Conservation (phyloP, 2,888 invertebrate genomes). For the Halictus ligatus region DNA sequence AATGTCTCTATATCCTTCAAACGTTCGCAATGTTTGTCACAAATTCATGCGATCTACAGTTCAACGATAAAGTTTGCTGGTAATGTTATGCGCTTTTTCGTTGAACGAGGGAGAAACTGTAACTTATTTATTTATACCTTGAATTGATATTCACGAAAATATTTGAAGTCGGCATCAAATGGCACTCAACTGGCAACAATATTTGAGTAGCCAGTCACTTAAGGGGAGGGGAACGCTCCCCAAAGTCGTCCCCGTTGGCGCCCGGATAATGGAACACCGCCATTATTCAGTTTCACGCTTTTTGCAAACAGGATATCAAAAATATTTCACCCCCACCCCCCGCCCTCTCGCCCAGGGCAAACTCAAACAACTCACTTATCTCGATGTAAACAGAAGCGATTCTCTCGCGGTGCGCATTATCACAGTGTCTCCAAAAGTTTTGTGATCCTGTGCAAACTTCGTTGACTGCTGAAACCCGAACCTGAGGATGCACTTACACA, state of each 20-base stretch:
- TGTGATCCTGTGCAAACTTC: neutral
- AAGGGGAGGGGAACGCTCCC: neutral
- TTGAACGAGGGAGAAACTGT: neutral
- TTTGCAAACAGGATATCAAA: neutral
- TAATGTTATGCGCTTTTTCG: neutral
- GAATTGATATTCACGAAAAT: neutral
- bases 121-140: neutral
- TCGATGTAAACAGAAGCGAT: neutral
- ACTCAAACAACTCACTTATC: neutral
- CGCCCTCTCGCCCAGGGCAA: no score
- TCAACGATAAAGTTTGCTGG: neutral
- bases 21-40: neutral
- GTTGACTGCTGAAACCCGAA: neutral
- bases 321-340: neutral
- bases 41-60: neutral
- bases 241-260: neutral
- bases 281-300: slow-evolving; percentile 4
- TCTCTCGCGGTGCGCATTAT: neutral
- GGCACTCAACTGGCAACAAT: neutral
- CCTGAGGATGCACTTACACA: neutral
- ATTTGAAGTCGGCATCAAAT: neutral
- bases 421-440: neutral
- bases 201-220: neutral
- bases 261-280: neutral
- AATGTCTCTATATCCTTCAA: no score